phyloP scores from a whole-genome alignment of 2,888 invertebrate species.

The Ophioninae sp. region DNA sequence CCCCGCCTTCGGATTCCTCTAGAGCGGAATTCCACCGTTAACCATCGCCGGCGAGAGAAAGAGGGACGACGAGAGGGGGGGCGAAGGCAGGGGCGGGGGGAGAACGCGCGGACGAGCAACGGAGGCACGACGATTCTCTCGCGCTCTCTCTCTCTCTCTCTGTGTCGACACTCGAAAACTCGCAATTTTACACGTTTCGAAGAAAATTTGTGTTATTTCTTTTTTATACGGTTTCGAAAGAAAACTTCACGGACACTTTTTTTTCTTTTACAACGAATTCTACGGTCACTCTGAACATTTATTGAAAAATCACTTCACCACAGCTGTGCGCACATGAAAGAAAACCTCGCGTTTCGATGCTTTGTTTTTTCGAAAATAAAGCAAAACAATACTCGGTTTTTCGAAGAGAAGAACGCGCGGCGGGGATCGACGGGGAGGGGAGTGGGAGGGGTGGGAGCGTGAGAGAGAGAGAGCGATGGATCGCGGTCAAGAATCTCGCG shows the following conservation, averaged over 20 bases:
- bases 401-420: conserved; percentile 29
- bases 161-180: conserved; percentile 31
- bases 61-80: conserved; percentile 34
- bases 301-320: conserved; percentile 43
- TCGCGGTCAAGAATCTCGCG: conserved; percentile 60
- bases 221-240: too few relatives aligned
- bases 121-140: conserved; percentile 16
- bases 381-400: conserved; percentile 19
- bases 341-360: conserved; percentile 13
- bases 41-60: conserved; percentile 74
- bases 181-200: conserved; percentile 23
- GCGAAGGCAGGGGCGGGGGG: conserved; percentile 33
- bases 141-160: conserved; percentile 13
- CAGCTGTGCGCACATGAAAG: not conserved
- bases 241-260: conserved; percentile 44
- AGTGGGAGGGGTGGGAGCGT: too few relatives aligned
- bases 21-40: conserved; percentile 82
- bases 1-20: conserved; percentile 83
- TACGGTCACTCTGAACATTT: conserved; percentile 28
- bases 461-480: conserved; percentile 30
- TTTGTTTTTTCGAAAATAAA: not conserved
- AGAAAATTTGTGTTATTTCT: too few relatives aligned
- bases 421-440: too few relatives aligned
- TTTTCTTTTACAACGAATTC: conserved; percentile 30
- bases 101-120: conserved; percentile 30